A percentile compares a stretch with the other conserved stretches of the same genome.
phyloP scores from a whole-genome alignment of 2,888 invertebrate genomes.

The Sepioteuthis lessoniana region DNA sequence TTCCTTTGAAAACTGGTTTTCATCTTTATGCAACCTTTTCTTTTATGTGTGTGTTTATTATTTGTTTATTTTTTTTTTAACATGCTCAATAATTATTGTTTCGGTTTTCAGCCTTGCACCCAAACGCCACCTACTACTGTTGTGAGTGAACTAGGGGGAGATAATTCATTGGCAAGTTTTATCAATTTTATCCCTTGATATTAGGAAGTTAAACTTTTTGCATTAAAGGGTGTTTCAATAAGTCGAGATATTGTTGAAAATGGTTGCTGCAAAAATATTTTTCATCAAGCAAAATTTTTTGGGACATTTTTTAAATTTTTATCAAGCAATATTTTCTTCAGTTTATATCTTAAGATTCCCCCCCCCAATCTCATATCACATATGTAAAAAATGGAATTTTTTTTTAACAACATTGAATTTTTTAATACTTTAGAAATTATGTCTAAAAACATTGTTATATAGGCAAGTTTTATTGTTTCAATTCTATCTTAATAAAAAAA shows the following conservation, averaged over 20 bases:
- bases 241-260: background rate
- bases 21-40: background rate
- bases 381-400: too few relatives aligned
- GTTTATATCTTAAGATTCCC: too few relatives aligned
- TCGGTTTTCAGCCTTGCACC: constrained; percentile 44
- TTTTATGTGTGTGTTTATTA: background rate
- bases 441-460: too few relatives aligned
- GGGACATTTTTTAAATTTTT: background rate
- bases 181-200: constrained; percentile 41
- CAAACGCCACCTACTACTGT: constrained; percentile 43
- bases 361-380: too few relatives aligned
- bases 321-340: too few relatives aligned
- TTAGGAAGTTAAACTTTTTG: constrained; percentile 34
- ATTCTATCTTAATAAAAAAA: too few relatives aligned
- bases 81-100: constrained; percentile 37
- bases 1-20: background rate
- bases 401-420: too few relatives aligned
- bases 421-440: too few relatives aligned
- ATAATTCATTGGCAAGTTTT: constrained; percentile 42
- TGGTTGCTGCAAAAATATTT: background rate
- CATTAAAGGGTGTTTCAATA: constrained; percentile 38
- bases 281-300: background rate
- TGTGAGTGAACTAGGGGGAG: constrained; percentile 43
- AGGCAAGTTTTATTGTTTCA: too few relatives aligned
- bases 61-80: background rate